These are phyloP conservation scores for Nesospiza acunhae DNA, from an alignment of 2,113 vertebrate species.

Conservation along the genomic window DNA sequence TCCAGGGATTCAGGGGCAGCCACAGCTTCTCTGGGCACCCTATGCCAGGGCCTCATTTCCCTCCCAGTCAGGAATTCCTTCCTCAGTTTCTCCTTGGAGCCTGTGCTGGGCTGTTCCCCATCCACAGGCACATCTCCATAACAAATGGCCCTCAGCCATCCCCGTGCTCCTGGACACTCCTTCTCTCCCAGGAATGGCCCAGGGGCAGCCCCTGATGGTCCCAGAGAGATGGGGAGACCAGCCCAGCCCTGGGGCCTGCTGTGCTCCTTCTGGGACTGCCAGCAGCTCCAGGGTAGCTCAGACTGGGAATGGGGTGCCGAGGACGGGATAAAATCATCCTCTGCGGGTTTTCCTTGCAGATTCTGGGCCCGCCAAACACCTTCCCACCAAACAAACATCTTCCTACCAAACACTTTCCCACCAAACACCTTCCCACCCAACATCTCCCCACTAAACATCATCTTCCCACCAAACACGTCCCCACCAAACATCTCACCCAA, in stretches of 20 bases:
- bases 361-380: no score
- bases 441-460: no score
- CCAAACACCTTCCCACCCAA: no score
- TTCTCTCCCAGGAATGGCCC: not conserved
- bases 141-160: not conserved
- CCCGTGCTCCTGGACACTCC: not conserved
- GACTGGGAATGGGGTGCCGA: not conserved
- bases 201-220: not conserved
- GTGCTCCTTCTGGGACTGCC: not conserved
- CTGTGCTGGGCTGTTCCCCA: not conserved
- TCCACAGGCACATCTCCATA: not conserved
- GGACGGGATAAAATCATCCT: not conserved
- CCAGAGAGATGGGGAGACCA: not conserved
- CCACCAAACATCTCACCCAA: no score
- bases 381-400: no score
- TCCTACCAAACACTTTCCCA: no score
- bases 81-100: not conserved
- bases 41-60: not conserved
- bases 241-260: not conserved
- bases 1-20: not conserved
- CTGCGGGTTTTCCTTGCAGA: not conserved
- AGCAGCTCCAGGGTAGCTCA: not conserved
- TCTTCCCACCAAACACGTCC: no score
- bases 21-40: not conserved
- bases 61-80: not conserved